phyloP scores from a whole-genome alignment of 2,797 vertebrate genomes.

The Thaleichthys pacificus region DNA sequence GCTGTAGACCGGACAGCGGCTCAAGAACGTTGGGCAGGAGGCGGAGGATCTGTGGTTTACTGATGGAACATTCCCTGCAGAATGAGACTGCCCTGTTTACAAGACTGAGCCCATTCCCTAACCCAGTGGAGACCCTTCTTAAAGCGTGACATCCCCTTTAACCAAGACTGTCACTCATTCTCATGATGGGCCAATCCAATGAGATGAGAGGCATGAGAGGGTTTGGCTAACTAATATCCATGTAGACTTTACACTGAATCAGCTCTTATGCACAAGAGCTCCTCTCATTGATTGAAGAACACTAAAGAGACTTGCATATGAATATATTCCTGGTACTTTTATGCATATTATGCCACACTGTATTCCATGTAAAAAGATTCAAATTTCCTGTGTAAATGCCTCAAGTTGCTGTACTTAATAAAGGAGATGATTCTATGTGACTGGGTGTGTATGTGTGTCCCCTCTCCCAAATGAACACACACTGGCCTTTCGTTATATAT shows the following conservation, averaged over 20 bases:
- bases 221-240: conserved; percentile 69
- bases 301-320: conserved; percentile 80
- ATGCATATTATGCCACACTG: conserved; percentile 81
- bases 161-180: conserved; percentile 47
- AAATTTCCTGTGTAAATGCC: conserved; percentile 82
- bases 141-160: conserved; percentile 28
- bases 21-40: conserved; percentile 26
- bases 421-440: conserved; percentile 86
- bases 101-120: conserved; percentile 60
- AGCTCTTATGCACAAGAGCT: conserved; percentile 72
- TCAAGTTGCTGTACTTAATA: conserved; percentile 88
- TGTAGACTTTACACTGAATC: conserved; percentile 84
- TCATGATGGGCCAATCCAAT: conserved; percentile 58
- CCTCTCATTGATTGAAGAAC: conserved; percentile 78
- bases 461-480: conserved; percentile 30
- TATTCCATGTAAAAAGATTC: conserved; percentile 81
- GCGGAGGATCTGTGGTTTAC: conserved; percentile 54
- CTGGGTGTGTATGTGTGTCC: conserved; percentile 23
- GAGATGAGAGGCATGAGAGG: conserved; percentile 50
- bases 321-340: conserved; percentile 86
- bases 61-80: conserved; percentile 71
- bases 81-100: conserved; percentile 77
- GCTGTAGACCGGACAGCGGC: conserved; percentile 32
- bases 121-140: conserved; percentile 53
- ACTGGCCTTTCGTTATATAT: conserved; percentile 39